Evolutionary conservation across 2,888 invertebrate species (phyloP).

Genomic region (Chymomyza caudatula): DNA sequence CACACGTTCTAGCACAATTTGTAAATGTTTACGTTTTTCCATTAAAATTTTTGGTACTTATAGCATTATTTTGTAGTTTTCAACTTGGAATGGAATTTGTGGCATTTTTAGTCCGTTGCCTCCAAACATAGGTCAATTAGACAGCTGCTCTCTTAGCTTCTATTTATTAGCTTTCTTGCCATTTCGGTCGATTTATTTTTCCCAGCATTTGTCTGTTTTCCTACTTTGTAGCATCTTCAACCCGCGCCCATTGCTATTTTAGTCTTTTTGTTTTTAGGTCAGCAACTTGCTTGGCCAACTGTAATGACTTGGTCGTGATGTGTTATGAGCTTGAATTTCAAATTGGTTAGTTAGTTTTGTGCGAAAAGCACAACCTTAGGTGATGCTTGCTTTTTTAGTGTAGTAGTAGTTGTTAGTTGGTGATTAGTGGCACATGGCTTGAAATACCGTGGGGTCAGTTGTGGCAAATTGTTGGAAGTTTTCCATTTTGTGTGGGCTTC

Average conservation of each 20-base stretch:
- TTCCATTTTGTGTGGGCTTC: conserved; percentile 5
- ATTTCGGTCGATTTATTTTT: neutral
- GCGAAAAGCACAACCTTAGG: neutral
- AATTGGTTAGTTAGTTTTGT: conserved; percentile 35
- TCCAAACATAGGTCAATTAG: neutral
- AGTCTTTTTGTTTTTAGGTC: conserved; percentile 51
- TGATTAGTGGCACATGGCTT: conserved; percentile 8
- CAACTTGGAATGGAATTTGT: neutral
- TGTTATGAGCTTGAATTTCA: conserved; percentile 62
- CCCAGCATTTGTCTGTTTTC: conserved; percentile 1
- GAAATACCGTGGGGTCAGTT: conserved; percentile 38
- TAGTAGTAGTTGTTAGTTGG: neutral
- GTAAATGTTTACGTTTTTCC: too few species aligned
- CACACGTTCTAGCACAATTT: too few species aligned
- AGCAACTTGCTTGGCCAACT: conserved; percentile 9
- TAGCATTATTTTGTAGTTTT: neutral
- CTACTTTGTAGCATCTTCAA: neutral
- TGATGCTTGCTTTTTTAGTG: neutral
- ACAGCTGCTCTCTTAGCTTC: neutral
- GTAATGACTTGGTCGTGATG: conserved; percentile 67
- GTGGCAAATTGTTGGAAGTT: neutral
- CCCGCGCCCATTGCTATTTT: conserved; percentile 2
- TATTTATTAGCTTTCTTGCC: conserved; percentile 14
- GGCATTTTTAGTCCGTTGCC: neutral
- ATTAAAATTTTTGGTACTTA: too few species aligned